Evolutionary conservation across 2,797 vertebrate species (phyloP).

Genomic region (Lacerta viridis): DNA sequence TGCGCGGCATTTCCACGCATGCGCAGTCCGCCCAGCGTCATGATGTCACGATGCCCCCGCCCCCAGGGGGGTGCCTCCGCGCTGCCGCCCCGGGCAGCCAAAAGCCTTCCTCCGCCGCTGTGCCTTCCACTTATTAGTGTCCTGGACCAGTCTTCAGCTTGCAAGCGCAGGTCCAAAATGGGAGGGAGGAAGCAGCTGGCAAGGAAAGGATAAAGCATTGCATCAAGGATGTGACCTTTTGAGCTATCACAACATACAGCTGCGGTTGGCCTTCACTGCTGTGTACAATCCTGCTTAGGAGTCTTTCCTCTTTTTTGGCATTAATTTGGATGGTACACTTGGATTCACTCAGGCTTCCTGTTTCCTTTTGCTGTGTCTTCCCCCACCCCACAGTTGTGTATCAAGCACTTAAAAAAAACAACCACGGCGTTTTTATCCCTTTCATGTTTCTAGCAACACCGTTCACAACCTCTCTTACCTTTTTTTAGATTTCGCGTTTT

Average conservation of each 20-base stretch:
- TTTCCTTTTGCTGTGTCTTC: background rate
- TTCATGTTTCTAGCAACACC: constrained; percentile 57
- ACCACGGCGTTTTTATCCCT: constrained; percentile 21
- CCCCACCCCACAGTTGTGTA: background rate
- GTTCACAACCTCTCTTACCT: constrained; percentile 16
- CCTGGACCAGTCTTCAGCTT: background rate
- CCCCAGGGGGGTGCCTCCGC: too few relatives aligned
- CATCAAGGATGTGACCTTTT: background rate
- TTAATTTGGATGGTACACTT: constrained; percentile 4
- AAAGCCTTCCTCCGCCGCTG: too few relatives aligned
- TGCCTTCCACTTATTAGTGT: background rate
- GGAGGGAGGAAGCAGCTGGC: background rate
- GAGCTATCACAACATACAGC: background rate
- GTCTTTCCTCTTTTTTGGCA: background rate
- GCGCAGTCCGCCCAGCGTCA: too few relatives aligned
- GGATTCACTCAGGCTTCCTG: background rate
- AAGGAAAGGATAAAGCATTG: background rate
- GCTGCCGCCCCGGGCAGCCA: too few relatives aligned
- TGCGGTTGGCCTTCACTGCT: background rate
- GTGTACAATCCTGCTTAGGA: background rate
- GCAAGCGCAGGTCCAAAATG: background rate
- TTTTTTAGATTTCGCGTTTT: constrained; percentile 44
- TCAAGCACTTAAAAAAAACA: constrained; percentile 7
- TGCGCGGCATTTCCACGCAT: too few relatives aligned
- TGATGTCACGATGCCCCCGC: too few relatives aligned